phyloP scores from a whole-genome alignment of 1,140 invertebrate species.

The Ips typographus region DNA sequence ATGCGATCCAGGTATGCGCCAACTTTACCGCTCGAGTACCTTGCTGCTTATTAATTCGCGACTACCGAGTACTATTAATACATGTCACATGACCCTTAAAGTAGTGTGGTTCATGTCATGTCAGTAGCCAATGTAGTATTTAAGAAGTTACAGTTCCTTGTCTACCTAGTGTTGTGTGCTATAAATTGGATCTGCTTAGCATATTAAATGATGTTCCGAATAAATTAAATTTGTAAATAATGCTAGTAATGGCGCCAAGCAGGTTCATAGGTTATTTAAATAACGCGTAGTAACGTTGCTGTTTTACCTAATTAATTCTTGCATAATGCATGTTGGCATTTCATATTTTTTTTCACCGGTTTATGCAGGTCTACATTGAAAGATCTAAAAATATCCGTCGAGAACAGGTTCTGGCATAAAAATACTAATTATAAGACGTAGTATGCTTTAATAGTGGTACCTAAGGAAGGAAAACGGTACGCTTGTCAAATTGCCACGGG shows the following conservation, averaged over 20 bases:
- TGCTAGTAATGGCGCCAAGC: neutral
- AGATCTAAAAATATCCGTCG: conserved; percentile 28
- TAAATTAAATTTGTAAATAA: no score
- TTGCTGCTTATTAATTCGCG: conserved; percentile 13
- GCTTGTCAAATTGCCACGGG: conserved; percentile 32
- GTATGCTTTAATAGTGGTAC: conserved; percentile 34
- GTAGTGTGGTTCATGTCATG: no score
- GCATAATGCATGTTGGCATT: conserved; percentile 29
- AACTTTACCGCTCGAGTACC: conserved; percentile 24
- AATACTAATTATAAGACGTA: conserved; percentile 33
- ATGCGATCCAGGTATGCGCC: conserved; percentile 29
- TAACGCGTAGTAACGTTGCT: conserved; percentile 13
- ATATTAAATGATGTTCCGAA: no score
- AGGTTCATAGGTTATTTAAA: conserved; percentile 11
- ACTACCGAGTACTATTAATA: neutral
- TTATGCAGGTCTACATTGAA: conserved; percentile 14
- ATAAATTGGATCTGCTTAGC: no score
- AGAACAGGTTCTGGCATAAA: conserved; percentile 31
- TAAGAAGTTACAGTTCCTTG: no score
- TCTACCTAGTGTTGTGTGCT: no score
- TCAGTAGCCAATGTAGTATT: no score
- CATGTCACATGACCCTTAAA: neutral
- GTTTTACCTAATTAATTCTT: conserved; percentile 21
- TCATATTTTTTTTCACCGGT: conserved; percentile 12
- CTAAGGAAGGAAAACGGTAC: conserved; percentile 30